Evolutionary conservation across 2,113 vertebrate species (phyloP).

Genomic region (Caretta caretta): DNA sequence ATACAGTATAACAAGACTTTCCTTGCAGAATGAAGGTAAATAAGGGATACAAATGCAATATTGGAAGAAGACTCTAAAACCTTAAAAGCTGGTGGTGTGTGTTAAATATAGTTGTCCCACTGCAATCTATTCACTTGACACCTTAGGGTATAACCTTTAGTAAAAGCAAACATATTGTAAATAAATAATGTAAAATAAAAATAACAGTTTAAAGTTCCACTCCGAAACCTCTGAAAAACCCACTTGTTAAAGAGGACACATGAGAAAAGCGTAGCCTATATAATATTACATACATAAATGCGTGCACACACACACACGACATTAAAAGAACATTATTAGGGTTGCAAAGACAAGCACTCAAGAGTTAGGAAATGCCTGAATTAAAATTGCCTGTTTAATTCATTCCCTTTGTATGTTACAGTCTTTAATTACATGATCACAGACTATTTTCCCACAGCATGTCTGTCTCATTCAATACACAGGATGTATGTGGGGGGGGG

Average conservation of each 20-base stretch:
- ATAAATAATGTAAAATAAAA: background rate
- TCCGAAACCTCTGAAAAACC: background rate
- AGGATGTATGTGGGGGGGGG: background rate
- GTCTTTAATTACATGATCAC: background rate
- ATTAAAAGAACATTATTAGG: background rate
- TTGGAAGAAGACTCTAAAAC: background rate
- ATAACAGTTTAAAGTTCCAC: background rate
- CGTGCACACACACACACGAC: background rate
- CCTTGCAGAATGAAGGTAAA: background rate
- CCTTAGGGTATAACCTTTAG: background rate
- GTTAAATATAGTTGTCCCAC: background rate
- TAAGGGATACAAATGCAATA: background rate
- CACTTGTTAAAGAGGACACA: background rate
- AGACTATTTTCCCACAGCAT: background rate
- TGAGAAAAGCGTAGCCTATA: background rate
- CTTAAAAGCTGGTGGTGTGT: background rate
- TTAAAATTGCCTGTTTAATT: background rate
- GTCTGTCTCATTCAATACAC: background rate
- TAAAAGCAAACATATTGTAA: background rate
- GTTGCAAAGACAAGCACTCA: background rate
- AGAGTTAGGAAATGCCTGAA: background rate
- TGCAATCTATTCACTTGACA: background rate
- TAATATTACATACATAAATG: background rate
- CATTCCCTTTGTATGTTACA: background rate
- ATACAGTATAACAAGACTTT: background rate